These are phyloP conservation scores for Odontophorus gujanensis DNA, from an alignment of 2,113 vertebrate genomes.

Conservation along the genomic window DNA sequence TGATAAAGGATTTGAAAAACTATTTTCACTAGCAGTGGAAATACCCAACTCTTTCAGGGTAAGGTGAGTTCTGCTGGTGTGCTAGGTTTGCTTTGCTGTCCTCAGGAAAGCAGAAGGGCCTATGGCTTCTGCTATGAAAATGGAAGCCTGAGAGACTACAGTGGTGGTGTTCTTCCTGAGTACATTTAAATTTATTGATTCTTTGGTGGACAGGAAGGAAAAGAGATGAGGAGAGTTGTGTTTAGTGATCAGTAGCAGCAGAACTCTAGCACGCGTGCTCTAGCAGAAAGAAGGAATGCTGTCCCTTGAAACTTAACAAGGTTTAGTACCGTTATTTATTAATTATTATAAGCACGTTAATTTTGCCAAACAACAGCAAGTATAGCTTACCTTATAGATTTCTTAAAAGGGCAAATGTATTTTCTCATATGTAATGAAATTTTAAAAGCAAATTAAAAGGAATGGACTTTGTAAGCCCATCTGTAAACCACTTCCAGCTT, in stretches of 20 bases:
- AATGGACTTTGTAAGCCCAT: background rate
- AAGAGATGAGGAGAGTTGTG: background rate
- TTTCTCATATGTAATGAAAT: background rate
- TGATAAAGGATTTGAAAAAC: background rate
- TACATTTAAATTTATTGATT: background rate
- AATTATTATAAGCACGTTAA: background rate
- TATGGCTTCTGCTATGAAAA: fast-evolving
- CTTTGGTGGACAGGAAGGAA: background rate
- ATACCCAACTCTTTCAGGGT: background rate
- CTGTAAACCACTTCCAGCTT: background rate
- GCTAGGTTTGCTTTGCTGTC: background rate
- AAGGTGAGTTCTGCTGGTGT: background rate
- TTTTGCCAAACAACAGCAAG: background rate
- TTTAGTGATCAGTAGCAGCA: background rate
- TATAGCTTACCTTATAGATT: background rate
- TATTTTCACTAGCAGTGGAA: background rate
- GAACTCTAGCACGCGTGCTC: background rate
- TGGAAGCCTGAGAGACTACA: background rate
- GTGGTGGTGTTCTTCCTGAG: background rate
- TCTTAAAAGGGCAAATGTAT: background rate
- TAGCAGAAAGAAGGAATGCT: background rate
- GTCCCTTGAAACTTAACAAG: background rate
- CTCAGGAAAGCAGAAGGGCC: background rate
- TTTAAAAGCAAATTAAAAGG: background rate
- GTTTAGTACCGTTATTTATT: too few species aligned